Conservation (phyloP, 2,797 vertebrate species). For the Odontamblyopus rebecca region DNA sequence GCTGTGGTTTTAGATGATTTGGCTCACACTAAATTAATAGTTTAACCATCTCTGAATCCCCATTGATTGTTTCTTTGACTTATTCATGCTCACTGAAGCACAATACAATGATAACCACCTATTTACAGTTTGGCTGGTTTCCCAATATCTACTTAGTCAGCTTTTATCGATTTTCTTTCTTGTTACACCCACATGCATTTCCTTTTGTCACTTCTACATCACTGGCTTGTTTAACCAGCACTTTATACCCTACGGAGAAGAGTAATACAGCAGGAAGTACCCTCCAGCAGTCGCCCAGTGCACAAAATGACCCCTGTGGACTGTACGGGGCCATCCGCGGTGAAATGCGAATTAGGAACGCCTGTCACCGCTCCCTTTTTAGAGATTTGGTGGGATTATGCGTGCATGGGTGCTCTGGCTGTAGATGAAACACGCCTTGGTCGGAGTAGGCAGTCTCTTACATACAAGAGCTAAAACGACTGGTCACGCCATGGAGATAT, state of each 20-base stretch:
- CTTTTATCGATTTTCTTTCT: constrained; percentile 10
- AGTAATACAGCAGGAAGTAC: constrained; percentile 52
- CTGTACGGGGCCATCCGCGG: constrained; percentile 39
- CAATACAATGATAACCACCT: background rate
- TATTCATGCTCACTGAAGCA: constrained; percentile 7
- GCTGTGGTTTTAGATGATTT: background rate
- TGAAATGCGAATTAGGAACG: constrained; percentile 61
- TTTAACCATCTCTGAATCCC: background rate
- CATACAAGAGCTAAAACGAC: constrained; percentile 38
- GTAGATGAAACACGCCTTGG: constrained; percentile 63
- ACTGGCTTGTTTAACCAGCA: constrained; percentile 40
- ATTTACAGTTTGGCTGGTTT: constrained; percentile 2
- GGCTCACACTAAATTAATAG: background rate
- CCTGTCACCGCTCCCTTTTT: constrained; percentile 56
- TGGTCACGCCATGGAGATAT: constrained; percentile 35
- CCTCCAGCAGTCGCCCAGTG: constrained; percentile 39
- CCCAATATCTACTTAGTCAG: constrained; percentile 15
- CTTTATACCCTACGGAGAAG: constrained; percentile 19
- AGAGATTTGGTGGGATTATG: constrained; percentile 67
- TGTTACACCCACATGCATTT: constrained; percentile 17
- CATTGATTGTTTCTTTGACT: background rate
- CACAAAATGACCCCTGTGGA: constrained; percentile 26
- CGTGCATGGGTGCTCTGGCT: constrained; percentile 71
- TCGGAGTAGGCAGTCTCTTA: constrained; percentile 52
- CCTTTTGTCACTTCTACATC: background rate